phyloP scores from a whole-genome alignment of 37 sponge, comb jelly and placozoan species.

The Axinella damicornis region DNA sequence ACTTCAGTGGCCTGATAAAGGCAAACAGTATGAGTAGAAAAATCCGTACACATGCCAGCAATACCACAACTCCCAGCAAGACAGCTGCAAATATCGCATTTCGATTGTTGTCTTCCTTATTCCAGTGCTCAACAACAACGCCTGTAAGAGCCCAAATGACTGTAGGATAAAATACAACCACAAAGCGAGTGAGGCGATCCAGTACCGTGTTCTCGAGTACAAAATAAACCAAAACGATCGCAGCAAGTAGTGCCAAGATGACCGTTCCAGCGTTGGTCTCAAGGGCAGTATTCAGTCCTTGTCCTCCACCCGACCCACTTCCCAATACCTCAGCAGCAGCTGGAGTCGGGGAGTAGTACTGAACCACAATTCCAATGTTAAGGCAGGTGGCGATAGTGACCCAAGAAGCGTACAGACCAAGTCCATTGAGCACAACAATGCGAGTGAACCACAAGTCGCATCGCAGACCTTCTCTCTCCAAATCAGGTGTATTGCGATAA shows the following conservation, averaged over 20 bases:
- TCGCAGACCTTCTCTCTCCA: background rate
- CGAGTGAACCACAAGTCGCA: constrained; percentile 23
- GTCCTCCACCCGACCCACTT: no score
- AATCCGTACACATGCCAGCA: constrained; percentile 9
- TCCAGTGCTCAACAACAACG: constrained; percentile 8
- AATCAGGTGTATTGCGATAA: background rate
- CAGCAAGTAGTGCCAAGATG: constrained; percentile 16
- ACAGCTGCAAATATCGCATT: constrained; percentile 26
- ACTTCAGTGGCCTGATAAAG: background rate
- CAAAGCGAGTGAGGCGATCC: constrained; percentile 17
- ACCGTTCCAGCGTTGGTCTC: background rate
- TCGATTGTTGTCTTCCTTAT: background rate
- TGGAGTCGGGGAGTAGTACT: background rate
- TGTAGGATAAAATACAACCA: constrained; percentile 26
- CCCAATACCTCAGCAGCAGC: no score
- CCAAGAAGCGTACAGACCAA: constrained; percentile 33
- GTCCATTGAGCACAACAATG: constrained; percentile 35
- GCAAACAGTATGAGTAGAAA: constrained; percentile 25
- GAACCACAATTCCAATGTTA: constrained; percentile 37
- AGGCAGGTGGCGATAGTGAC: constrained; percentile 4
- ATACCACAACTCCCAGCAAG: background rate
- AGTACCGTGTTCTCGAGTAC: constrained; percentile 57
- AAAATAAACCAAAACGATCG: constrained; percentile 22
- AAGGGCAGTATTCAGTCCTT: no score
- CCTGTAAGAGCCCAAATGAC: constrained; percentile 45